Evolutionary conservation across 2,797 vertebrate species (phyloP).

Genomic region (Dermochelys coriacea): DNA sequence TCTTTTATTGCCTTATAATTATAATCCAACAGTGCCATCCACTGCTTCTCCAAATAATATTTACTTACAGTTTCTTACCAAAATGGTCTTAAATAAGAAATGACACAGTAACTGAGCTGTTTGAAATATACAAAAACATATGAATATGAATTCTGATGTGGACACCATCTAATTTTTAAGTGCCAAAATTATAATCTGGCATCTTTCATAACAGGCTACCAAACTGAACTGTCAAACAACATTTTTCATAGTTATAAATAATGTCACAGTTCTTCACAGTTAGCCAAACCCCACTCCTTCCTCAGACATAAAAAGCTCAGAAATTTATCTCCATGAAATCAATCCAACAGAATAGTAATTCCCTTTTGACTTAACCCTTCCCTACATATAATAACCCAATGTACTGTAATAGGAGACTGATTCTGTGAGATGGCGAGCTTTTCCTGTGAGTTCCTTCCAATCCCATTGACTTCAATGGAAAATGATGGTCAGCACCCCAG

Average conservation of each 20-base stretch:
- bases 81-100: neutral
- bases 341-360: conserved; percentile 40
- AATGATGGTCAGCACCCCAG: neutral
- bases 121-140: neutral
- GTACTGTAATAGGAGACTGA: neutral
- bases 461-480: neutral
- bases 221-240: conserved; percentile 40
- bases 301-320: conserved; percentile 20
- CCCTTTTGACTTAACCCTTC: conserved; percentile 17
- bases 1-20: conserved; percentile 70
- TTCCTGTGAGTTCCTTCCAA: neutral
- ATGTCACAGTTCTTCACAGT: conserved; percentile 1
- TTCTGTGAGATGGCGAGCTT: neutral
- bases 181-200: conserved; percentile 29
- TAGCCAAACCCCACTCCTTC: conserved; percentile 31
- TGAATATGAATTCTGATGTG: conserved; percentile 14
- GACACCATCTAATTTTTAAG: neutral
- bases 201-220: conserved; percentile 43
- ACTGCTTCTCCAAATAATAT: conserved; percentile 74
- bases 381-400: neutral
- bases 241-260: conserved; percentile 33
- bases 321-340: neutral
- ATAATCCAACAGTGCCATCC: conserved; percentile 80
- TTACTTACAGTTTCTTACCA: conserved; percentile 50
- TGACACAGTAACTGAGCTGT: neutral